Base-by-base conservation (phyloP, 2,797 vertebrate genomes). In the Danio tinwini region DNA sequence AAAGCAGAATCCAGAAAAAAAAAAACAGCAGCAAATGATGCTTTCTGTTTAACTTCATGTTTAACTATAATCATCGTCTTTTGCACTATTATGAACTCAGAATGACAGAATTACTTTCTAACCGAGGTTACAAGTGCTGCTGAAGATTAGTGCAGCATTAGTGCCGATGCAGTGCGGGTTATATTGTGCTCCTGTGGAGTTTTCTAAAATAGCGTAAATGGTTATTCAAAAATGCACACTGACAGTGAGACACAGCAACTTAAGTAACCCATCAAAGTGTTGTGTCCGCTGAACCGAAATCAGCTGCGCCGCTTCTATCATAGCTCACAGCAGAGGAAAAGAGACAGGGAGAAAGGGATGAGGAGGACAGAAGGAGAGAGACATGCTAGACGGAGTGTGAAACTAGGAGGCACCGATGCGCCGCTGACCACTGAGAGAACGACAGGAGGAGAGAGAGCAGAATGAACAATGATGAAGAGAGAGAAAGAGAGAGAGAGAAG, bases 351-450 rank as follows among this genome's bases (percentile, higher is more conserved):
- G 12, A 76, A 55, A 42, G 21, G 47, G 42, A 64, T 42, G 42
- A 45, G 39, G 29, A 71, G 17, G 64, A 74, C 50, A 59, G 55
- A 74, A 90, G 84, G 87, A 80, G 87, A 88, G 88, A 92, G 91
- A 93, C 89, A 91, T 79, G 91, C 92, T 90, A 92, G 87, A 87
- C 87, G 78, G 88, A 90, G 89, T 93, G 91, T 93, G 92, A 94
- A 94, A 93, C 90, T 90, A 87, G 85, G 93, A 91, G 92, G 88
- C 89, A 90, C 78, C 90, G 87, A 86, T 87, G 91, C 90, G 88
- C 90, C 90, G 89, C 91, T 92, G 89, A 91, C 91, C 89, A 87
- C 87, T 90, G 5, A 49, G 7, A 56, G 39, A 55, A 53, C 13
- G 74, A 84, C 47, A 78, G 86, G 87, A 85, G 83, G 85, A 89